Evolutionary conservation across 2,888 invertebrate species (phyloP).

Genomic region (Scelioninae gen. 2): DNA sequence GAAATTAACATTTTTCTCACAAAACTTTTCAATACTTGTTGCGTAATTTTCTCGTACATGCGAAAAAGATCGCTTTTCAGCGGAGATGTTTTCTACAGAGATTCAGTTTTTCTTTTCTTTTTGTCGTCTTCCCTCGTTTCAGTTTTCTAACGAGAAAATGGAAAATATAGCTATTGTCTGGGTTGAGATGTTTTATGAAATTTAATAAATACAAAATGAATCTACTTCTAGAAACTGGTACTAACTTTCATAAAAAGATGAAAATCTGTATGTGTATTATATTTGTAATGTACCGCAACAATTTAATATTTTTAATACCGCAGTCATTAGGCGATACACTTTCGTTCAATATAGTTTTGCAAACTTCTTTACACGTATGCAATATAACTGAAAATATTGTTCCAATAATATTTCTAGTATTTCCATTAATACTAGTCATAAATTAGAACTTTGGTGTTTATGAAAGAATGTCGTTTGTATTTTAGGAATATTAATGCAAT

Average conservation of each 20-base stretch:
- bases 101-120: slow-evolving; percentile 46
- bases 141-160: slow-evolving; percentile 70
- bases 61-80: slow-evolving; percentile 32
- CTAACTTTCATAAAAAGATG: slow-evolving; percentile 31
- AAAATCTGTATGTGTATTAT: slow-evolving; percentile 12
- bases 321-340: no score
- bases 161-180: slow-evolving; percentile 71
- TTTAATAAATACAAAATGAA: slow-evolving; percentile 74
- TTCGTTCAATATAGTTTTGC: no score
- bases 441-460: no score
- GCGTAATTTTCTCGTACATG: slow-evolving; percentile 17
- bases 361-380: no score
- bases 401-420: no score
- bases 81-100: slow-evolving; percentile 35
- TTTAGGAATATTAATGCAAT: no score
- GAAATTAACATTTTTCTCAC: no score
- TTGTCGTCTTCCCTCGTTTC: slow-evolving; percentile 62
- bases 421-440: no score
- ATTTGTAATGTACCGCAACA: background rate
- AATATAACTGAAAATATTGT: no score
- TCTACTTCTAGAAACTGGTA: slow-evolving; percentile 59
- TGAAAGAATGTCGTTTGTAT: no score
- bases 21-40: background rate
- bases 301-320: no score
- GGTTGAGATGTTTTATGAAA: slow-evolving; percentile 65